Evolutionary conservation across 2,797 vertebrate species (phyloP).

Genomic region (Anolis apletophallus): DNA sequence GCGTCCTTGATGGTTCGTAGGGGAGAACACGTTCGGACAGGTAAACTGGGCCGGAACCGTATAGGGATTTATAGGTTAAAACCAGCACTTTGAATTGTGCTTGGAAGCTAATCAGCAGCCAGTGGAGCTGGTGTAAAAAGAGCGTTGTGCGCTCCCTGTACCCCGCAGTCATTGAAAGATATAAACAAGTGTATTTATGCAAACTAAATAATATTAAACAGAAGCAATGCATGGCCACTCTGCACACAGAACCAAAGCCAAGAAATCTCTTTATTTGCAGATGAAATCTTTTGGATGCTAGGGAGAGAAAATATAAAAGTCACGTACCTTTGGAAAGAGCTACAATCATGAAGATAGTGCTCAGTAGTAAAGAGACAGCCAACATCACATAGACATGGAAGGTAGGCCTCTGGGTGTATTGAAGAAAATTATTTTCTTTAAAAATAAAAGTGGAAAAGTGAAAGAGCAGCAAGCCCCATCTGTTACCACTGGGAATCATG

Average conservation of each 20-base stretch:
- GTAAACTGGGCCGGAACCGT: too few species aligned
- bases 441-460: neutral
- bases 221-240: neutral
- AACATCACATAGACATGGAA: slow-evolving; percentile 39
- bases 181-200: neutral
- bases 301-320: neutral
- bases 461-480: neutral
- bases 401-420: neutral
- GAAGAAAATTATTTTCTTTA: neutral
- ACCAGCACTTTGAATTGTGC: too few species aligned
- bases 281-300: neutral
- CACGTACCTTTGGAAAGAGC: slow-evolving; percentile 46
- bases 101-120: too few species aligned
- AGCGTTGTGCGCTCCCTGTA: too few species aligned
- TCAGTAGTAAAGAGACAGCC: slow-evolving; percentile 48
- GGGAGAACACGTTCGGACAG: too few species aligned
- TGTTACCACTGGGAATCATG: neutral
- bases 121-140: too few species aligned
- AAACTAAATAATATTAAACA: neutral
- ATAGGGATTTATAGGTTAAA: too few species aligned
- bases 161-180: neutral
- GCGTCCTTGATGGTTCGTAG: too few species aligned
- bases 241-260: neutral
- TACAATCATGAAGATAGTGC: slow-evolving; percentile 22
- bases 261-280: neutral